Evolutionary conservation across 2,888 invertebrate species (phyloP).

Genomic region (Melieria crassipennis): DNA sequence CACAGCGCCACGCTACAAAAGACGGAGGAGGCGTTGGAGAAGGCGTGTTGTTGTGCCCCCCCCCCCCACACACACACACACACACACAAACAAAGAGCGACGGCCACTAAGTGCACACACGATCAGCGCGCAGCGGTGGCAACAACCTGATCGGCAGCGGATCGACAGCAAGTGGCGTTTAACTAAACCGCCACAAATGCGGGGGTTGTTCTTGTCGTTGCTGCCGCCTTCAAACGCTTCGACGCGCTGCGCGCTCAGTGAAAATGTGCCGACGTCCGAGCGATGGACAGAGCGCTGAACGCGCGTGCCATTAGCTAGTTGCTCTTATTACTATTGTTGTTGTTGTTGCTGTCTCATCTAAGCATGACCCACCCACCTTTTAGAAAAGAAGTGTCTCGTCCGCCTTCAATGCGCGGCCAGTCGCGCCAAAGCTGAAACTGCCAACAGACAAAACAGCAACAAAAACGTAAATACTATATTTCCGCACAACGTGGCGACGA

Average conservation of each 20-base stretch:
- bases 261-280: too few species aligned
- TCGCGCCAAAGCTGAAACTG: too few species aligned
- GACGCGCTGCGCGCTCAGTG: too few species aligned
- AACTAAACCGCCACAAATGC: constrained; percentile 42
- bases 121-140: background rate
- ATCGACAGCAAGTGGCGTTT: constrained; percentile 11
- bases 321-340: too few species aligned
- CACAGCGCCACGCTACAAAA: background rate
- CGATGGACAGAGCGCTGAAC: too few species aligned
- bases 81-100: too few species aligned
- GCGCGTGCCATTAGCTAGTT: too few species aligned
- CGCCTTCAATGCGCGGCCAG: too few species aligned
- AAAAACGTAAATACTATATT: background rate
- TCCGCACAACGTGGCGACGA: background rate
- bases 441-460: background rate
- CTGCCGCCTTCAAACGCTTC: constrained; percentile 25
- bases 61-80: too few species aligned
- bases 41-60: too few species aligned
- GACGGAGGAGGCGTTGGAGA: constrained; percentile 21
- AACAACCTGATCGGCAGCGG: background rate
- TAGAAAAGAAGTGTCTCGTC: too few species aligned
- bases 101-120: background rate
- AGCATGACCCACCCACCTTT: constrained; percentile 22
- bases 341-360: constrained; percentile 17
- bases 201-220: constrained; percentile 50